Evolutionary conservation across 2,888 invertebrate species (phyloP).

Genomic region (Diadromus collaris): DNA sequence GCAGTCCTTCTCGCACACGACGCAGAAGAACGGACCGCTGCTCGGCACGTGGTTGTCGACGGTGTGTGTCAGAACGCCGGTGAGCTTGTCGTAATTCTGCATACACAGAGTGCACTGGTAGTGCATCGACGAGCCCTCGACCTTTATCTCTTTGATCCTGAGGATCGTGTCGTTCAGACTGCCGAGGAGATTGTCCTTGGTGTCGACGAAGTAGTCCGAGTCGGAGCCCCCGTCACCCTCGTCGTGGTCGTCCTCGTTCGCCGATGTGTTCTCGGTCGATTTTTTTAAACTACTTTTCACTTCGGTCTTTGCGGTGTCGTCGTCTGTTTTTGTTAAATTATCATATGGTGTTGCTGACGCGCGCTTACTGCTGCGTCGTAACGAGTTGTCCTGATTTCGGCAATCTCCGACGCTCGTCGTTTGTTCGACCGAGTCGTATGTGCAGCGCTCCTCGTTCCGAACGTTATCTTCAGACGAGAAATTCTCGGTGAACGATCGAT

Average conservation of each 20-base stretch:
- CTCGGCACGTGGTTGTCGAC: constrained; percentile 76
- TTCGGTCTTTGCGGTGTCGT: neutral
- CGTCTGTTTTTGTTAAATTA: neutral
- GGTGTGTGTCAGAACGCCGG: constrained; percentile 71
- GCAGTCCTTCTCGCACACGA: constrained; percentile 83
- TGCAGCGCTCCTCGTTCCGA: neutral
- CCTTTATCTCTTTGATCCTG: constrained; percentile 76
- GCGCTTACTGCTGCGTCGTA: neutral
- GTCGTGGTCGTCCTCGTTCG: constrained; percentile 18
- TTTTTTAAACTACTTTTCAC: neutral
- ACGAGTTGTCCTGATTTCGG: neutral
- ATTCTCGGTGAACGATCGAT: neutral
- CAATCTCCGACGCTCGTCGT: constrained; percentile 5
- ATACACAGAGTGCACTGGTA: constrained; percentile 77
- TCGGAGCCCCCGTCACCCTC: constrained; percentile 64
- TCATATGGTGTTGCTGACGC: neutral
- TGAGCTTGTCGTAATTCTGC: constrained; percentile 73
- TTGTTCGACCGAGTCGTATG: neutral
- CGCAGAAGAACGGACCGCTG: constrained; percentile 81
- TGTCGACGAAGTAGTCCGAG: constrained; percentile 69
- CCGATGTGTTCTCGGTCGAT: constrained; percentile 5
- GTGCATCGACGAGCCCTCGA: constrained; percentile 66
- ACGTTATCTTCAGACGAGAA: neutral
- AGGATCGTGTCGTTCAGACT: constrained; percentile 77
- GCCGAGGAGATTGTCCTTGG: constrained; percentile 72